Evolutionary conservation across 2,113 vertebrate genomes (phyloP), one percentile per base, ranked within the genome.

Genomic region (Eptesicus fuscus): DNA sequence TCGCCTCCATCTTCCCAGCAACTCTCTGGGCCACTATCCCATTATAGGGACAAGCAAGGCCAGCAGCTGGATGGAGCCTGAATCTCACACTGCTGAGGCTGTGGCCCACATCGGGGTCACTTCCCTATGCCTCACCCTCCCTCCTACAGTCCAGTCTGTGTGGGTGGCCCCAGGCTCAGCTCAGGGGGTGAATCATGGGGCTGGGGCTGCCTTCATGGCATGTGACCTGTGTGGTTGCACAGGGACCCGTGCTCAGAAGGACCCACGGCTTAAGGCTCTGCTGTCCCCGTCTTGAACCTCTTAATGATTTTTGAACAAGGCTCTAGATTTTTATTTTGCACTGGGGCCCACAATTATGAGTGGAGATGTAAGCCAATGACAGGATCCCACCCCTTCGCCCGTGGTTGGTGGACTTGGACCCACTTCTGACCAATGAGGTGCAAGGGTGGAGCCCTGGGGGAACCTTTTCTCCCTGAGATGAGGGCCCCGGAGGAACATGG

Each of bases 31-130:
- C 28, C 17, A 30, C 17, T 1, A 11, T 65, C 22, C 10, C 2
- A 0, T 9, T 10, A 2, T 3, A 37, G 71, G 37, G 65, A 20
- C 12, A 0, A 23, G 42, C 49, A 51, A 3, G 44, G 69, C 32
- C 17, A 18, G 22, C 12, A 13, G 59, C n/a, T 37, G 37, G 63
- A 3, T 0, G 1, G 20, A 18, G 35, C 70, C 2, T 16, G 42
- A 37, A 7, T 22, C 77, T 78, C 35, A n/a, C 7, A 30, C 42
- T 37, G 51, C 53, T 14, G 78, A 53, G 23, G 9, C 23, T 22
- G 7, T 0, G 20, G 47, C 37, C 23, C 28, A 7, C 28, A 0
- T 32, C 0, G 1, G 53, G 25, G 44, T 61, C 37, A 32, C 42
- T 9, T 47, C 30, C 35, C 42, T 59, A 4, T 30, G 20, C 42